Evolutionary conservation across 1,140 invertebrate species (phyloP), one percentile per base, ranked within the genome.

Genomic region (Radopholus similis): DNA sequence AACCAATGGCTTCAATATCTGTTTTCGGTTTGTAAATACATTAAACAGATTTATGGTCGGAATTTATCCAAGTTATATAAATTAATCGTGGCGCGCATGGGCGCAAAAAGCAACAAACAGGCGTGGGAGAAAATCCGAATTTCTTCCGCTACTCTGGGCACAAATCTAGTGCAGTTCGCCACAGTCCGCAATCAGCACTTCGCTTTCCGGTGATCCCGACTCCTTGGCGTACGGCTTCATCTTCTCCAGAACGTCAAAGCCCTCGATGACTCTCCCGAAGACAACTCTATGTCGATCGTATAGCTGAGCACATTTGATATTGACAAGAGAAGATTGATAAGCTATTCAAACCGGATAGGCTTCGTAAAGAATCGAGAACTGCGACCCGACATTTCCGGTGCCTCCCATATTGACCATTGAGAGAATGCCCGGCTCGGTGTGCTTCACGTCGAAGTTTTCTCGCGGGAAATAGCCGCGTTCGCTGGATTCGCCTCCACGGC

Each of bases 351-450:
- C 66, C 63, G 35, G 40, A n/a, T 95, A 97, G 84, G 94, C 94
- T 26, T 90, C 90, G 66, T 91, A 95, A 81, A 91, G 94, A 76
- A 97, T 88, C 85, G 97, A 97, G 87, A 97, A 97, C 84, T 97
- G 95, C 60, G 92, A 95, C 18, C 93, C 93, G 83, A 97, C 97
- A 75, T 93, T 96, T 84, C 94, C 90, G 53, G 91, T n/a, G n/a
- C n/a, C 89, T n/a, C 93, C 93, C 80, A 92, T 91, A 82, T 95
- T 96, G 30, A 72, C 66, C 68, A 72, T 71, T 11, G 64, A 75
- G 13, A 95, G 83, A 58, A 90, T 70, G 75, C 92, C 92, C 68
- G 92, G 88, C 63, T 90, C 91, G 64, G 91, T 93, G 86, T 97
- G 94, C 86, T 92, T 93, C 83, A 95, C 85, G 32, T 86, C 85